Conservation (phyloP, 2,888 invertebrate species). For the Noctua janthe region DNA sequence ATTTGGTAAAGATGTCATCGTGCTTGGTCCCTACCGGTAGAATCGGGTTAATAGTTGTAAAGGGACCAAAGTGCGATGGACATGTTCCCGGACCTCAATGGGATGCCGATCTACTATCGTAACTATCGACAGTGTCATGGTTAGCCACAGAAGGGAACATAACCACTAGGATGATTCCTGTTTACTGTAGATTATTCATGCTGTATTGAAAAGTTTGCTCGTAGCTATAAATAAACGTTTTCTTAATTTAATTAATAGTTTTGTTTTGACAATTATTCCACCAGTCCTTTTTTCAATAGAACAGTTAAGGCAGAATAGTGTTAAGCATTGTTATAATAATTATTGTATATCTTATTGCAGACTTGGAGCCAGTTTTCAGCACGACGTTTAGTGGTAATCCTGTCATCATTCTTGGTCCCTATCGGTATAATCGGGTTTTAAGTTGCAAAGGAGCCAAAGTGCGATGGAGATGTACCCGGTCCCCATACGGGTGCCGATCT, state of each 20-base stretch:
- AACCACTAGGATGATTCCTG: not conserved
- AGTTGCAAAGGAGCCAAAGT: too few species aligned
- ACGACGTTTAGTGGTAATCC: not conserved
- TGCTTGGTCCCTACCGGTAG: not conserved
- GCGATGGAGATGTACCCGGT: too few species aligned
- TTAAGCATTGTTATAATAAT: not conserved
- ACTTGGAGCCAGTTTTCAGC: not conserved
- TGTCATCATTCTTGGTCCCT: too few species aligned
- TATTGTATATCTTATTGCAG: not conserved
- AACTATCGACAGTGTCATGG: not conserved
- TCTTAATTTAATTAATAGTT: not conserved
- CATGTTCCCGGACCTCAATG: not conserved
- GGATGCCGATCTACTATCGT: constrained; percentile 1
- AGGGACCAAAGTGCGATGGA: not conserved
- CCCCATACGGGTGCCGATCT: too few species aligned
- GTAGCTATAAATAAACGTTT: not conserved
- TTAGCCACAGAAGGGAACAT: not conserved
- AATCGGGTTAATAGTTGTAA: not conserved
- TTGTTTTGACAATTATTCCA: not conserved
- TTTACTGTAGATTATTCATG: not conserved
- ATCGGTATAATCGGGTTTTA: too few species aligned
- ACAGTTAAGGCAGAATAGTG: not conserved
- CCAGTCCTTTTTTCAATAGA: not conserved
- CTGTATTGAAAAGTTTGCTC: not conserved
- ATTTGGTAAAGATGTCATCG: constrained; percentile 4